Conservation (phyloP, 2,797 vertebrate genomes). For the Rhabdomys pumilio region DNA sequence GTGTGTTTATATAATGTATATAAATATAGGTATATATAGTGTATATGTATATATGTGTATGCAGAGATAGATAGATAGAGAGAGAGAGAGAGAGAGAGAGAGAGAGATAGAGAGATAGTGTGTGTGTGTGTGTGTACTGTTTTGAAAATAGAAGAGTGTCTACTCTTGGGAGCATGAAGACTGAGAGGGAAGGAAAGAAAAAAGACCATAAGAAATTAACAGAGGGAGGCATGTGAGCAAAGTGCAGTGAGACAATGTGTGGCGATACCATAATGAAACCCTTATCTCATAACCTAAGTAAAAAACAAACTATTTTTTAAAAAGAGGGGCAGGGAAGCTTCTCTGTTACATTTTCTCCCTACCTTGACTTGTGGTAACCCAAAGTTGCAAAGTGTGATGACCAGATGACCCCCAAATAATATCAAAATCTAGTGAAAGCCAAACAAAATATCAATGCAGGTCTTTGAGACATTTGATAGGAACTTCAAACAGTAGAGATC, state of each 20-base stretch:
- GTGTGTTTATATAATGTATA: not conserved
- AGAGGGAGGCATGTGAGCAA: not conserved
- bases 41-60: not conserved
- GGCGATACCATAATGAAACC: not conserved
- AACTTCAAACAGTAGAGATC: not conserved
- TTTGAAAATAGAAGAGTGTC: not conserved
- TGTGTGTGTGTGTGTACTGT: not conserved
- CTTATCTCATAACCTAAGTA: not conserved
- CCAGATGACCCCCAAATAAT: not conserved
- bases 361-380: not conserved
- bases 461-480: constrained; percentile 2
- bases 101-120: too few species aligned
- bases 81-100: too few species aligned
- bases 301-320: not conserved
- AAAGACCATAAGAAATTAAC: not conserved
- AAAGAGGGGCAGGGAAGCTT: not conserved
- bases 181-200: not conserved
- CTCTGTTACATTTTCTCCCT: not conserved
- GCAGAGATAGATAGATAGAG: too few species aligned
- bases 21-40: not conserved
- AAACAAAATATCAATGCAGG: not conserved
- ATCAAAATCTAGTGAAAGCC: not conserved
- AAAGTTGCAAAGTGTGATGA: constrained; percentile 24
- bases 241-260: not conserved
- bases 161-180: not conserved